These are phyloP conservation scores for Holothuria leucospilota DNA, from an alignment of 53 echinoderm and acorn worm genomes.

Conservation along the genomic window DNA sequence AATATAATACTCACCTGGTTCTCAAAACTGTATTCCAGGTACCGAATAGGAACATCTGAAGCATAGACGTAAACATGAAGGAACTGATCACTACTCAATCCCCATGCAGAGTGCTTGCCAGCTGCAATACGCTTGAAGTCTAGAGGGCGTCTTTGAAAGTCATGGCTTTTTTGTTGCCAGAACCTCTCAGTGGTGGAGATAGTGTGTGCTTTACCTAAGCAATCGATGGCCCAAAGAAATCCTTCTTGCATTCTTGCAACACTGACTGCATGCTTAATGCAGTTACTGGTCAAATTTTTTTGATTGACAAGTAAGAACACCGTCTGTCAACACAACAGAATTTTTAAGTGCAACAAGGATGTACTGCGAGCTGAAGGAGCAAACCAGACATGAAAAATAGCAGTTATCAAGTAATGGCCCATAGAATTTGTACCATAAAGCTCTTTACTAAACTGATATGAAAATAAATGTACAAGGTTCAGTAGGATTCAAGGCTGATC, in stretches of 20 bases:
- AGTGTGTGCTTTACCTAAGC: conserved; percentile 78
- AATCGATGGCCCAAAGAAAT: conserved; percentile 92
- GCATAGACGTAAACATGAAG: conserved; percentile 83
- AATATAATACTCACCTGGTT: conserved; percentile 74
- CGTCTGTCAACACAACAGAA: too few relatives aligned
- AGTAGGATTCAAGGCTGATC: too few relatives aligned
- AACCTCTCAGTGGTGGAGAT: conserved; percentile 78
- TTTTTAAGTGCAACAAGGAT: too few relatives aligned
- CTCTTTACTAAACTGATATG: too few relatives aligned
- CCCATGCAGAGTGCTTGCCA: conserved; percentile 82
- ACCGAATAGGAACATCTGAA: conserved; percentile 90
- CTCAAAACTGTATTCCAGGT: conserved; percentile 87
- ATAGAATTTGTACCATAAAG: too few relatives aligned
- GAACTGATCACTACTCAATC: conserved; percentile 78
- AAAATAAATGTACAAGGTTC: too few relatives aligned
- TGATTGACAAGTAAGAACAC: too few relatives aligned
- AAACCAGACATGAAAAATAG: too few relatives aligned
- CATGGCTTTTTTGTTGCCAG: conserved; percentile 80
- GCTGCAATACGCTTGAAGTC: conserved; percentile 90
- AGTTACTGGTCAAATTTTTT: too few relatives aligned
- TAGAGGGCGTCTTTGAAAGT: conserved; percentile 70
- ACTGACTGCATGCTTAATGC: conserved; percentile 16
- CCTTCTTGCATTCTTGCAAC: conserved; percentile 60
- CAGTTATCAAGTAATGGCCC: too few relatives aligned
- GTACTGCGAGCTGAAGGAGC: too few relatives aligned